These are phyloP conservation scores for Pocillopora damicornis DNA, from an alignment of 64 coral and sea anemone genomes.

Conservation along the genomic window DNA sequence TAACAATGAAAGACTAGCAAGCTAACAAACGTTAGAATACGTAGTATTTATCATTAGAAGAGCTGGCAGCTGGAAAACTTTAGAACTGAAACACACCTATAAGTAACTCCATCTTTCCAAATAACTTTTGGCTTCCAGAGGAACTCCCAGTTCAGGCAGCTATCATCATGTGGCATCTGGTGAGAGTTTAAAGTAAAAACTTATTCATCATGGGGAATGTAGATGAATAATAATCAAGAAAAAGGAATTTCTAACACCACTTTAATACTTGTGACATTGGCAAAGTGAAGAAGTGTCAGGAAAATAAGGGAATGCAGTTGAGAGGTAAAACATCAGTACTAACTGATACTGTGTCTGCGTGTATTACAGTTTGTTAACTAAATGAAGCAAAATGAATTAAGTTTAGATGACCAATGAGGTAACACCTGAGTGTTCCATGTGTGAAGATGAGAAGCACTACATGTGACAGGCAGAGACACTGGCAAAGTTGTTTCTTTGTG, in stretches of 20 bases:
- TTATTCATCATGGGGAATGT: too few species aligned
- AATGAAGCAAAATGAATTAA: too few species aligned
- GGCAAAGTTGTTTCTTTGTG: constrained; percentile 16
- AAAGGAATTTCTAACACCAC: too few species aligned
- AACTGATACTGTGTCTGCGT: neutral
- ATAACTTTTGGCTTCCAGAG: constrained; percentile 47
- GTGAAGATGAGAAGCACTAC: constrained; percentile 36
- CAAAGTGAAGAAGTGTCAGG: too few species aligned
- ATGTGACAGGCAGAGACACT: constrained; percentile 44
- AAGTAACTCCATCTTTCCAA: constrained; percentile 35
- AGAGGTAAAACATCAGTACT: neutral
- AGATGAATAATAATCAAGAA: too few species aligned
- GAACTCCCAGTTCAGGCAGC: neutral
- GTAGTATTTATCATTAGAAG: too few species aligned
- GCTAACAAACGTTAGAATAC: neutral
- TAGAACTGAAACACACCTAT: constrained; percentile 24
- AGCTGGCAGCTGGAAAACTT: too few species aligned
- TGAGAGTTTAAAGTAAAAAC: neutral
- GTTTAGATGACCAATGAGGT: neutral
- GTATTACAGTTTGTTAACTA: too few species aligned
- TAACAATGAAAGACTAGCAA: neutral
- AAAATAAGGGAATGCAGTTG: too few species aligned
- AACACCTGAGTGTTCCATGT: constrained; percentile 39
- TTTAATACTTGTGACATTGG: too few species aligned
- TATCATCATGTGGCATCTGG: constrained; percentile 7